phyloP scores from a whole-genome alignment of 2,797 vertebrate genomes.

The Dicrostonyx torquatus region DNA sequence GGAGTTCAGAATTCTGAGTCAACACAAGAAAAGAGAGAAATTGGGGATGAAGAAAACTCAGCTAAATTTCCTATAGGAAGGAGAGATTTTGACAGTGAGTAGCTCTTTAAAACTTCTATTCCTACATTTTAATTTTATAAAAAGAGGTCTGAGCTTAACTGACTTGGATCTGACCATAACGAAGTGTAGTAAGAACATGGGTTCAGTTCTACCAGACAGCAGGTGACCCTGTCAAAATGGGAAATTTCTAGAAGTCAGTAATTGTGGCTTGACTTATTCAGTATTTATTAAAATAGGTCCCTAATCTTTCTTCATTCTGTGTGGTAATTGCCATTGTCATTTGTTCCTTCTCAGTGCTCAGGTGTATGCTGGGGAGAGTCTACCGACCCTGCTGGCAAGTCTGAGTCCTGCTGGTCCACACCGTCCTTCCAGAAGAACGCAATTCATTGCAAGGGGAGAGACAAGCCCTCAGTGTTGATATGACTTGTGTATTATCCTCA shows the following conservation, averaged over 20 bases:
- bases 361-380: conserved; percentile 97
- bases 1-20: conserved; percentile 85
- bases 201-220: conserved; percentile 32
- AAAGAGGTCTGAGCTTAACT: conserved; percentile 35
- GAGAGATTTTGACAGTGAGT: conserved; percentile 93
- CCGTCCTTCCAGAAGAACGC: conserved; percentile 70
- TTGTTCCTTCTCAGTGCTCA: conserved; percentile 88
- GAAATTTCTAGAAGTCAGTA: background rate
- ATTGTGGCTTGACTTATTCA: background rate
- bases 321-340: background rate
- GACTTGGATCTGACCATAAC: conserved; percentile 38
- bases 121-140: conserved; percentile 24
- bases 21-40: conserved; percentile 89
- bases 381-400: conserved; percentile 96
- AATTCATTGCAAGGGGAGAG: conserved; percentile 60
- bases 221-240: conserved; percentile 8
- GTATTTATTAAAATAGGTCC: background rate
- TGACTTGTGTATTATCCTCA: conserved; percentile 60
- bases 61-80: conserved; percentile 88
- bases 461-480: conserved; percentile 66
- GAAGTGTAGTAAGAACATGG: conserved; percentile 47
- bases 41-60: conserved; percentile 86
- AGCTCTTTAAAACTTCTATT: conserved; percentile 63
- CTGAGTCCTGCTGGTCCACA: conserved; percentile 80
- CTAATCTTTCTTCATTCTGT: background rate